Conservation (phyloP, 2,797 vertebrate genomes). For the Gallinago stenura region DNA sequence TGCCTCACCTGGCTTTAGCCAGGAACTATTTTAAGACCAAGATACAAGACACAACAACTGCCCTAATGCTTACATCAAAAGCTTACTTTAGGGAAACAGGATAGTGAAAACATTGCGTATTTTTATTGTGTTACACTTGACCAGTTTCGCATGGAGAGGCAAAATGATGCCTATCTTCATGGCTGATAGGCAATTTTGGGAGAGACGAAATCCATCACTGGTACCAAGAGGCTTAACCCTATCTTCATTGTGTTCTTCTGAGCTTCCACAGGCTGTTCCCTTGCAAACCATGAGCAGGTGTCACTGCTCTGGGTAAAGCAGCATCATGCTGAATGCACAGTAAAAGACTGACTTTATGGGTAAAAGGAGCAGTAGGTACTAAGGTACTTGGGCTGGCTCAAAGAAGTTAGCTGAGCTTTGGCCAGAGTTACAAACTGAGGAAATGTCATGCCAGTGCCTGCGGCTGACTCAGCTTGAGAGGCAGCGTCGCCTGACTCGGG, state of each 20-base stretch:
- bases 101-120: background rate
- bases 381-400: background rate
- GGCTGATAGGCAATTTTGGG: background rate
- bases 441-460: background rate
- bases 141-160: background rate
- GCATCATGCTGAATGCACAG: background rate
- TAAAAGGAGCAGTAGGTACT: background rate
- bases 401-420: background rate
- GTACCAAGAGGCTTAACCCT: background rate
- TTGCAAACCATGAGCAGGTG: background rate
- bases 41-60: background rate
- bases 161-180: background rate
- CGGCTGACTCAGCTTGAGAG: accelerated
- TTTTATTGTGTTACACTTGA: background rate
- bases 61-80: background rate
- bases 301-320: background rate
- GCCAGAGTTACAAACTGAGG: background rate
- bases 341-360: background rate
- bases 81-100: background rate
- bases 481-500: accelerated
- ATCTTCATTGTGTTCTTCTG: background rate
- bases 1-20: background rate
- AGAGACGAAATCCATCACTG: background rate
- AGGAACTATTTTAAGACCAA: background rate
- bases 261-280: background rate